Percentiles rank a stretch among this genome's conserved stretches.
phyloP scores from a whole-genome alignment of 2,797 vertebrate genomes.

The Notolepis coatsorum region DNA sequence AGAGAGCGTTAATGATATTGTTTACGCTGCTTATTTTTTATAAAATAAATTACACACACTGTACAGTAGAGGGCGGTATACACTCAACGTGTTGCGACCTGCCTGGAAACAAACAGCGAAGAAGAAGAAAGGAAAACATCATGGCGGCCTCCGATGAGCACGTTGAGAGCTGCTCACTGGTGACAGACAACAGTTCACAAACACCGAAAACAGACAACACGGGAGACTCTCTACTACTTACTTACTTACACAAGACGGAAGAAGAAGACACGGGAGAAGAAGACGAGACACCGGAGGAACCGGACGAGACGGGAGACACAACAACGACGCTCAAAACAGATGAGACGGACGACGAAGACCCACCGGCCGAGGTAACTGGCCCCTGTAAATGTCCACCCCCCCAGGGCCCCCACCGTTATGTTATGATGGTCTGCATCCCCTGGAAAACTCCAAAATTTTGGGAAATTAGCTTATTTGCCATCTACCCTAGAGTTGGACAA shows the following conservation, averaged over 20 bases:
- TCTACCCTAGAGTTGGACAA: no score
- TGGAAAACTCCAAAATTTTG: no score
- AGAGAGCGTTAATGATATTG: no score
- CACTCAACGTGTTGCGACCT: not conserved
- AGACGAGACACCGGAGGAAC: not conserved
- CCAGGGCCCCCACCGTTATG: no score
- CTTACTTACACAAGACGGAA: no score
- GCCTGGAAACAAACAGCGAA: constrained; percentile 7
- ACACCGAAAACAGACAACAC: not conserved
- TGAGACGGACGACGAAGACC: not conserved
- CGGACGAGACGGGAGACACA: not conserved
- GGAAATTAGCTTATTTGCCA: no score
- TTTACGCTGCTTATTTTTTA: no score
- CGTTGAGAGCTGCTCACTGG: constrained; percentile 14
- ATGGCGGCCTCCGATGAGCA: constrained; percentile 62
- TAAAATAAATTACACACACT: not conserved
- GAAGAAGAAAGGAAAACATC: constrained; percentile 48
- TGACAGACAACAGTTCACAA: not conserved
- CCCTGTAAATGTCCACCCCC: not conserved
- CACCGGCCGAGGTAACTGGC: no score
- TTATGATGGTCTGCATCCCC: no score
- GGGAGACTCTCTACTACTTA: not conserved
- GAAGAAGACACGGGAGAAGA: not conserved
- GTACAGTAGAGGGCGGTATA: not conserved
- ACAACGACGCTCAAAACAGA: not conserved